These are phyloP conservation scores for Lochmaea capreae DNA, from an alignment of 2,888 invertebrate species.

Conservation along the genomic window DNA sequence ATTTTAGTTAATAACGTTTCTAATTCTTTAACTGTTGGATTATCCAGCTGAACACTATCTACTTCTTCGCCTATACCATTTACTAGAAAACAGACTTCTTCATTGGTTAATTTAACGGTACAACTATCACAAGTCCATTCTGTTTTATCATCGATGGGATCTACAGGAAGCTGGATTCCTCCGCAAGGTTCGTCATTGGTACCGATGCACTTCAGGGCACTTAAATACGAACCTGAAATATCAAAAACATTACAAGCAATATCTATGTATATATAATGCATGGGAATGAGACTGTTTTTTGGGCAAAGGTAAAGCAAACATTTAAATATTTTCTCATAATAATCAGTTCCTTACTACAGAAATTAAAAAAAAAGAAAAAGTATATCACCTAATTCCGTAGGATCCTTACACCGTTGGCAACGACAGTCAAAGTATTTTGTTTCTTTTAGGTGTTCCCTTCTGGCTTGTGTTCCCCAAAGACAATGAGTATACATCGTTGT, in stretches of 20 bases:
- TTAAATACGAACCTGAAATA: slow-evolving; percentile 62
- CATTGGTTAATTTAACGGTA: slow-evolving; percentile 71
- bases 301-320: too few species aligned
- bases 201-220: slow-evolving; percentile 74
- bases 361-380: too few species aligned
- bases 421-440: slow-evolving; percentile 77
- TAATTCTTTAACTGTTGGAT: slow-evolving; percentile 68
- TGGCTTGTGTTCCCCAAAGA: slow-evolving; percentile 75
- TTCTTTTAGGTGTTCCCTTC: slow-evolving; percentile 70
- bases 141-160: slow-evolving; percentile 66
- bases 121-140: slow-evolving; percentile 79
- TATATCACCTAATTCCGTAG: slow-evolving; percentile 76
- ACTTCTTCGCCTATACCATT: slow-evolving; percentile 79
- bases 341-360: not conserved
- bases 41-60: slow-evolving; percentile 70
- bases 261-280: not conserved
- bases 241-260: not conserved
- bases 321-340: too few species aligned
- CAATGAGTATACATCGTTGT: slow-evolving; percentile 79
- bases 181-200: slow-evolving; percentile 71
- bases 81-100: slow-evolving; percentile 56
- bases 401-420: slow-evolving; percentile 76
- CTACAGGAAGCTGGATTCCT: slow-evolving; percentile 75
- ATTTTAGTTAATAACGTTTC: slow-evolving; percentile 76
- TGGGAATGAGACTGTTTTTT: too few species aligned